Evolutionary conservation across 1,140 invertebrate genomes (phyloP).

Genomic region (Armadillidium nasatum): DNA sequence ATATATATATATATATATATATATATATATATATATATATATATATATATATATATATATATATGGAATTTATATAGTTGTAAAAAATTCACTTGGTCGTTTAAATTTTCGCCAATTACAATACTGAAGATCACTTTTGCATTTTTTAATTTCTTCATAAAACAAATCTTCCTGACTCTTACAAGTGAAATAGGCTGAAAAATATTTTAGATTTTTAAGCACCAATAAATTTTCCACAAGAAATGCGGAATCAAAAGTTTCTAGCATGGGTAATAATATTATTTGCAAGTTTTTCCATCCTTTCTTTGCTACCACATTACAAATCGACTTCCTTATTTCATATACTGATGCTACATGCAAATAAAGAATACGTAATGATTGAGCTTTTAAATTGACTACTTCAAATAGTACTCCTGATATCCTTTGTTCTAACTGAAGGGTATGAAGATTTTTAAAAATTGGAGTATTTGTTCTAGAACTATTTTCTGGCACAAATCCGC

Average conservation of each 20-base stretch:
- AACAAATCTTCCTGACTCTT: neutral
- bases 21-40: too few species aligned
- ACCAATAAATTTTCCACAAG: neutral
- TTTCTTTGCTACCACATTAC: neutral
- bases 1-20: too few species aligned
- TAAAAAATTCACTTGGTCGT: neutral
- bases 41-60: too few species aligned
- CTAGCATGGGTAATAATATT: neutral
- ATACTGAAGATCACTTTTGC: neutral
- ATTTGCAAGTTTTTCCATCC: neutral
- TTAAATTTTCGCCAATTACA: neutral
- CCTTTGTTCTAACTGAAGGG: neutral
- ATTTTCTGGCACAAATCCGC: neutral
- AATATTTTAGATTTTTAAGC: neutral
- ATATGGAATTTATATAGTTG: too few species aligned
- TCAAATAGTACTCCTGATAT: neutral
- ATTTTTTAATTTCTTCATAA: neutral
- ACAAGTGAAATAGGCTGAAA: neutral
- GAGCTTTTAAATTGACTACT: neutral
- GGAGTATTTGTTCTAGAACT: neutral
- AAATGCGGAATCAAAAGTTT: neutral
- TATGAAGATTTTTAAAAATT: neutral
- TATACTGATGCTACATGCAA: neutral
- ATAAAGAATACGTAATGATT: neutral
- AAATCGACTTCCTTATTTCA: neutral